Evolutionary conservation across 2,797 vertebrate genomes (phyloP), one percentile per base, ranked within the genome.

Genomic region (Helostoma temminkii): DNA sequence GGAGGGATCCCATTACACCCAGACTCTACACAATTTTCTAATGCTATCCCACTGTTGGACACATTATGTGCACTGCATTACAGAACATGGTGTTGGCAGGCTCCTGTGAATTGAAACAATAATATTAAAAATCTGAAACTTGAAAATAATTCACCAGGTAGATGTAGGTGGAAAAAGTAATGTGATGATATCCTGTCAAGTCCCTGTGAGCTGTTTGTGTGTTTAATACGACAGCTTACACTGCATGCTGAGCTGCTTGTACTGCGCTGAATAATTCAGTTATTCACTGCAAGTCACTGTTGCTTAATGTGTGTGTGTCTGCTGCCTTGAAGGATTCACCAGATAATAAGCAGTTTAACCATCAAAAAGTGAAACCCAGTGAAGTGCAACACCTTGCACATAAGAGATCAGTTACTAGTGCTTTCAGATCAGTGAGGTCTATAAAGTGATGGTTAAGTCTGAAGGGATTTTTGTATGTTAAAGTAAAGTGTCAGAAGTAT

Each of bases 141-240:
- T 15, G 4, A 52, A 42, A 22, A 14, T 48, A 1, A 47, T 28
- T 32, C 34, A 42, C 2, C 1, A 19, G 47, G 60, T 24, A 5
- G 10, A n/a, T 71, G 21, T 53, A 42, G 10, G 32, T 9, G 32
- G 28, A 14, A 57, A 48, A 22, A 42, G 47, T n/a, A 21, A 25
- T 15, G 24, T 59, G 24, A 64, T 58, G 58, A 76, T 76, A 64
- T 60, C 52, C 58, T 22, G 21, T 64, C 24, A 24, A 16, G 30
- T 32, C 30, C 4, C 52, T 21, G 30, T 46, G 24, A 63, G 62
- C n/a, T 48, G 74, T 66, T 37, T 61, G 32, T 69, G 69, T 69
- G 64, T 73, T 74, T 71, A 54, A 66, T 37, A 9, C 57, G 63
- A 74, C 62, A 67, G 50, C 54, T 45, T 43, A 58, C 36, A n/a